phyloP scores from a whole-genome alignment of 2,888 invertebrate genomes.

The Melolontha melolontha region DNA sequence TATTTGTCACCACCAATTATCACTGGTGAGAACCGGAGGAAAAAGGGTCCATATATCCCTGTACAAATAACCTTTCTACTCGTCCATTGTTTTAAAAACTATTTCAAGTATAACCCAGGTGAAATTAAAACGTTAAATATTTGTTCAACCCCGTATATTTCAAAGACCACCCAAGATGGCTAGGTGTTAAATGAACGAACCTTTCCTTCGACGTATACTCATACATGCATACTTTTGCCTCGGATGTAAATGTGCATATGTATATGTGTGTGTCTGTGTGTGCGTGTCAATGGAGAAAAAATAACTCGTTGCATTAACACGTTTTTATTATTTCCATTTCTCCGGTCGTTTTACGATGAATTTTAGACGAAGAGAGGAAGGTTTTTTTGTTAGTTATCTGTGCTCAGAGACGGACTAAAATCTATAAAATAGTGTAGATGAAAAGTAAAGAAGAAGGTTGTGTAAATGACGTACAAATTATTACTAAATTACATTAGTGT shows the following conservation, averaged over 20 bases:
- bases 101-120: conserved; percentile 50
- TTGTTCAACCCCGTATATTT: conserved; percentile 52
- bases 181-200: conserved; percentile 55
- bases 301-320: conserved; percentile 63
- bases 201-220: conserved; percentile 50
- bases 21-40: conserved; percentile 4
- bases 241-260: background rate
- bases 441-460: too few species aligned
- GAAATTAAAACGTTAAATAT: conserved; percentile 57
- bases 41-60: conserved; percentile 37
- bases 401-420: background rate
- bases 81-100: conserved; percentile 50
- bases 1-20: too few species aligned
- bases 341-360: conserved; percentile 44
- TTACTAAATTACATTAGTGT: too few species aligned
- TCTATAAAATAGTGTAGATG: too few species aligned
- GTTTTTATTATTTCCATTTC: conserved; percentile 57
- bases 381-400: background rate
- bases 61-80: conserved; percentile 48
- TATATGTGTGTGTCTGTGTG: conserved; percentile 8
- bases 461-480: too few species aligned
- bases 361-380: conserved; percentile 28
- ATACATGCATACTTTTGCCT: conserved; percentile 37
- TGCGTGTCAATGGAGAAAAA: conserved; percentile 56
- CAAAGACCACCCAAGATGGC: conserved; percentile 55